Evolutionary conservation across 92 coral and sea anemone genomes (phyloP).

Genomic region (Pocillopora meandrina): DNA sequence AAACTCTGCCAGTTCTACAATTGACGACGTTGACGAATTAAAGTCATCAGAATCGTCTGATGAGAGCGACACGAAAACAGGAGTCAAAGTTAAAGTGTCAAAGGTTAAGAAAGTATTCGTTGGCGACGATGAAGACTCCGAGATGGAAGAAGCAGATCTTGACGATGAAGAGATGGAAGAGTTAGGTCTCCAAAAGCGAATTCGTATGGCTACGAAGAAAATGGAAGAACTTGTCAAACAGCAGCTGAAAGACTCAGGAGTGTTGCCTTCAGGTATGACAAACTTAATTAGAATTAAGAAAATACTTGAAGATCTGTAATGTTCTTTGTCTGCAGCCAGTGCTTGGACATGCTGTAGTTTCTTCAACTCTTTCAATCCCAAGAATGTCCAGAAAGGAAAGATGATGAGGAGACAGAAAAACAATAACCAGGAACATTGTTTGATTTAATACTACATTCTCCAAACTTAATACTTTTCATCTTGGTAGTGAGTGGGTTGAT

Average conservation of each 20-base stretch:
- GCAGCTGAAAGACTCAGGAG: constrained; percentile 84
- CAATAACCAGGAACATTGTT: no score
- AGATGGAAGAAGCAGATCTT: constrained; percentile 58
- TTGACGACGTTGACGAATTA: constrained; percentile 8
- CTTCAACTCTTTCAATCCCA: no score
- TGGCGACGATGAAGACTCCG: constrained; percentile 58
- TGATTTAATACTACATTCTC: no score
- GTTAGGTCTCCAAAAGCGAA: constrained; percentile 55
- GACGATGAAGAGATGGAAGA: constrained; percentile 68
- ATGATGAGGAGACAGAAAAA: no score
- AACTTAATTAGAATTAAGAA: background rate
- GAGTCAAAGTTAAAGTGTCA: constrained; percentile 81
- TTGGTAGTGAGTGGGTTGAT: no score
- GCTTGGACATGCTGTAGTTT: no score
- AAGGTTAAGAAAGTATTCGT: constrained; percentile 60
- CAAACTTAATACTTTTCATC: no score
- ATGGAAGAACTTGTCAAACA: constrained; percentile 94
- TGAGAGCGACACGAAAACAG: constrained; percentile 39
- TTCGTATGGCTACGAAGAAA: constrained; percentile 78
- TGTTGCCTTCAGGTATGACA: constrained; percentile 79
- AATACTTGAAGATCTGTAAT: no score
- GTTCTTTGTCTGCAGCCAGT: no score
- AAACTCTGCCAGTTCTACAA: constrained; percentile 4
- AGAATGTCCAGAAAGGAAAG: no score
- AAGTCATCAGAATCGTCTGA: constrained; percentile 23